Conservation (phyloP, 2,113 vertebrate genomes). For the Forbesichthys agassizii region DNA sequence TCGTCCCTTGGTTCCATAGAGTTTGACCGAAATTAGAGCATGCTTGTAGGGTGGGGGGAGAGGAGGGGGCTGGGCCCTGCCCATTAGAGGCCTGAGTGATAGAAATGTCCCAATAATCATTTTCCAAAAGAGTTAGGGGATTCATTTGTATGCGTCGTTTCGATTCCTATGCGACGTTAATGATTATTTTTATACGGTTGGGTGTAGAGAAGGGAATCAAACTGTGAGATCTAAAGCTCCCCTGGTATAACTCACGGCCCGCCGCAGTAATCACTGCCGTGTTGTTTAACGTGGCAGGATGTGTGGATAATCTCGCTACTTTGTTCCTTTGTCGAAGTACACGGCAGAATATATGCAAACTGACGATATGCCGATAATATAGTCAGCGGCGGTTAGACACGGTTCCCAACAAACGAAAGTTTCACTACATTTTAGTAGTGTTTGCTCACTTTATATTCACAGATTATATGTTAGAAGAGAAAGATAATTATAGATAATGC, state of each 20-base stretch:
- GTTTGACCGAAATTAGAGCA: constrained; percentile 56
- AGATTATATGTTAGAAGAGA: background rate
- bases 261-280: constrained; percentile 1
- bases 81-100: constrained; percentile 54
- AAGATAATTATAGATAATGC: background rate
- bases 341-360: constrained; percentile 12
- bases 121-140: constrained; percentile 29
- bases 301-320: constrained; percentile 19
- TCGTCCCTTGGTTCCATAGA: constrained; percentile 27
- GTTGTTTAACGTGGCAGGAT: constrained; percentile 14
- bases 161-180: constrained; percentile 38
- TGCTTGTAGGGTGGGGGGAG: constrained; percentile 26
- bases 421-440: background rate
- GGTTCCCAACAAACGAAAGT: background rate
- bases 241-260: background rate
- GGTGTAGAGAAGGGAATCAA: constrained; percentile 2
- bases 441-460: background rate
- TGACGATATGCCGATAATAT: constrained; percentile 15
- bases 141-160: constrained; percentile 30
- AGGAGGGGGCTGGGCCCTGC: constrained; percentile 13
- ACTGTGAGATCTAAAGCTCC: constrained; percentile 10
- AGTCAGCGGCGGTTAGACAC: constrained; percentile 12
- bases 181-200: constrained; percentile 44
- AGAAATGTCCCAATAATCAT: constrained; percentile 58
- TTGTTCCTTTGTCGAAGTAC: constrained; percentile 9